Percentiles rank a stretch among this genome's conserved stretches.
Conservation (phyloP, 2,888 invertebrate genomes). For the Drosophila borealis region DNA sequence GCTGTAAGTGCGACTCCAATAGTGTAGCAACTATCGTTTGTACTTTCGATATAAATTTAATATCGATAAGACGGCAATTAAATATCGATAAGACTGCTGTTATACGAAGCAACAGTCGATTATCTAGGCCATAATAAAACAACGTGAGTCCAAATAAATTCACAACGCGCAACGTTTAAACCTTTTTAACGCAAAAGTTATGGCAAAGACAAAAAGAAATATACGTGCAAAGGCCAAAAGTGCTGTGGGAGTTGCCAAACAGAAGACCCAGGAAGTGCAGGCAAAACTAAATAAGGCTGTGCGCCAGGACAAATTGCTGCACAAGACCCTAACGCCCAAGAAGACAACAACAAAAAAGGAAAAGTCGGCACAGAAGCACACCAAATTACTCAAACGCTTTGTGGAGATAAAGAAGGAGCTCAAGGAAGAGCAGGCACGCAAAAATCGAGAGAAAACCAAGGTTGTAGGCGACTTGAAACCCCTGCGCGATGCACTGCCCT, state of each 20-base stretch:
- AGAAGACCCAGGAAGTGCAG: conserved; percentile 62
- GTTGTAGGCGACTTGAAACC: conserved; percentile 81
- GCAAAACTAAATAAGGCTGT: conserved; percentile 47
- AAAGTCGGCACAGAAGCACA: conserved; percentile 78
- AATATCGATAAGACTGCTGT: conserved; percentile 42
- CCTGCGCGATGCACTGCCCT: conserved; percentile 83
- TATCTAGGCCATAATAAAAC: conserved; percentile 18
- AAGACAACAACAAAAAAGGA: conserved; percentile 81
- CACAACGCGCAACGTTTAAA: not conserved
- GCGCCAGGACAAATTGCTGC: conserved; percentile 61
- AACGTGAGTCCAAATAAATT: conserved; percentile 32
- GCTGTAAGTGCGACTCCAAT: not conserved
- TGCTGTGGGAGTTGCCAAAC: conserved; percentile 62
- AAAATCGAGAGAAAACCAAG: conserved; percentile 77
- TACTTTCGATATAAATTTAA: not conserved
- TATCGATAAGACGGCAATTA: conserved; percentile 32
- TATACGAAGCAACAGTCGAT: conserved; percentile 3
- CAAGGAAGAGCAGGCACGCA: conserved; percentile 76
- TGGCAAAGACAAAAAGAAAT: conserved; percentile 69
- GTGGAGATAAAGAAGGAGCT: conserved; percentile 68
- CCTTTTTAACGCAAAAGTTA: conserved; percentile 22
- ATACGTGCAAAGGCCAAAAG: conserved; percentile 72
- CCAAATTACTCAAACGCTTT: conserved; percentile 79
- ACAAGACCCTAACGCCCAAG: conserved; percentile 73
- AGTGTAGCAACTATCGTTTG: not conserved